Conservation (phyloP, 2,113 vertebrate species). For the Ptilorrhoa leucosticta region DNA sequence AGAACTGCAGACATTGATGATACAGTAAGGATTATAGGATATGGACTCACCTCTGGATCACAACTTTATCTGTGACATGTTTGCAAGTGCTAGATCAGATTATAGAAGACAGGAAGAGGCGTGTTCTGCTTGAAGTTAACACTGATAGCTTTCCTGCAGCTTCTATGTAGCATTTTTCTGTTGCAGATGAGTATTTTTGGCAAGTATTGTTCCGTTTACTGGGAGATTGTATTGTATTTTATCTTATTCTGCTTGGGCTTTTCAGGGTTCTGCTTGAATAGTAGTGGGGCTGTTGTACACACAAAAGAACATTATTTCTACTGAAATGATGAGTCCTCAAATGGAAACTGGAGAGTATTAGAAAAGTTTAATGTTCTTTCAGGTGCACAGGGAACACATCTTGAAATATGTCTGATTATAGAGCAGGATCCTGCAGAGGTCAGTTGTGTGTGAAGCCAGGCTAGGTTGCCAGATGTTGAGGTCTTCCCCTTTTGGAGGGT, state of each 20-base stretch:
- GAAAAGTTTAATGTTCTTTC: neutral
- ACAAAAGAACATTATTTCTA: fast-evolving
- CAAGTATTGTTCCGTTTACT: neutral
- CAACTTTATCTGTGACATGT: constrained; percentile 3
- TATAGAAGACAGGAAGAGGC: constrained; percentile 62
- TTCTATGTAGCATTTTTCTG: neutral
- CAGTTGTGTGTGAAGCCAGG: neutral
- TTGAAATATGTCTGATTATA: neutral
- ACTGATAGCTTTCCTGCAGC: neutral
- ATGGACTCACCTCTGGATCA: constrained; percentile 2
- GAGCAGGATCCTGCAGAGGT: neutral
- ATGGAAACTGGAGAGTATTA: neutral
- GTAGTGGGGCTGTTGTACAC: neutral
- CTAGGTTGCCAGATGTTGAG: neutral
- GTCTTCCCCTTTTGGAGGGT: neutral
- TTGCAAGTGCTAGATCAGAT: constrained; percentile 53
- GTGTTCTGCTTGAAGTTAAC: constrained; percentile 20
- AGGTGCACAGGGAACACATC: neutral
- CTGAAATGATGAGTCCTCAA: neutral
- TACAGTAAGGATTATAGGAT: neutral
- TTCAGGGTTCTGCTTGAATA: neutral
- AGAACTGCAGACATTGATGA: neutral
- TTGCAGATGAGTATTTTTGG: neutral
- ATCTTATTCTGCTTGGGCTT: neutral
- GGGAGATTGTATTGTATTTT: neutral